Evolutionary conservation across 2,888 invertebrate genomes (phyloP).

Genomic region (Hyppa rectilinea): DNA sequence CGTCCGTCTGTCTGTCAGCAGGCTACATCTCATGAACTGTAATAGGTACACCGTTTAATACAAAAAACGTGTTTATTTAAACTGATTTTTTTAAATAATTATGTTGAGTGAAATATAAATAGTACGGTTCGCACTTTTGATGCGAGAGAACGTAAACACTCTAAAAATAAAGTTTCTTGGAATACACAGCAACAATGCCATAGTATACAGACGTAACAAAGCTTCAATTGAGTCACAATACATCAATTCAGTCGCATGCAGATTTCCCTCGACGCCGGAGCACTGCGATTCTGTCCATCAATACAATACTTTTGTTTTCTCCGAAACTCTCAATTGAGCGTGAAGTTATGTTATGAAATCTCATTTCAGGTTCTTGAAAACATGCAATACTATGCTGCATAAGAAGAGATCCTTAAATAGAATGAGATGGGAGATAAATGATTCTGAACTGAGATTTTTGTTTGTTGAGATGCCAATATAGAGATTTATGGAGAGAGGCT

Average conservation of each 20-base stretch:
- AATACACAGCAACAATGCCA: not conserved
- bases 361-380: not conserved
- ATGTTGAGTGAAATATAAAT: too few relatives aligned
- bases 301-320: slow-evolving; percentile 13
- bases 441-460: too few relatives aligned
- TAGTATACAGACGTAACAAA: not conserved
- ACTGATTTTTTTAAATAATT: too few relatives aligned
- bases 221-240: slow-evolving; percentile 25
- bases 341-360: not conserved
- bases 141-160: too few relatives aligned
- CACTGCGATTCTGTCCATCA: slow-evolving; percentile 38
- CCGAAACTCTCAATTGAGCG: not conserved
- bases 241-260: slow-evolving; percentile 24
- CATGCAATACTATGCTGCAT: not conserved
- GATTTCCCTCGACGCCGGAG: slow-evolving; percentile 37
- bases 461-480: too few relatives aligned
- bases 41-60: too few relatives aligned
- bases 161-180: not conserved
- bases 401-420: not conserved
- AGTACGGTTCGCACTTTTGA: too few relatives aligned
- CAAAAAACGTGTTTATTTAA: too few relatives aligned
- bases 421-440: not conserved
- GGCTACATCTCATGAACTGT: too few relatives aligned
- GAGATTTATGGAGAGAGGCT: too few relatives aligned
- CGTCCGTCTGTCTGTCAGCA: too few relatives aligned